A percentile compares a stretch with the other conserved stretches of the same genome.
phyloP scores from a whole-genome alignment of 2,888 invertebrate species.

The Podotricha telesiphe region DNA sequence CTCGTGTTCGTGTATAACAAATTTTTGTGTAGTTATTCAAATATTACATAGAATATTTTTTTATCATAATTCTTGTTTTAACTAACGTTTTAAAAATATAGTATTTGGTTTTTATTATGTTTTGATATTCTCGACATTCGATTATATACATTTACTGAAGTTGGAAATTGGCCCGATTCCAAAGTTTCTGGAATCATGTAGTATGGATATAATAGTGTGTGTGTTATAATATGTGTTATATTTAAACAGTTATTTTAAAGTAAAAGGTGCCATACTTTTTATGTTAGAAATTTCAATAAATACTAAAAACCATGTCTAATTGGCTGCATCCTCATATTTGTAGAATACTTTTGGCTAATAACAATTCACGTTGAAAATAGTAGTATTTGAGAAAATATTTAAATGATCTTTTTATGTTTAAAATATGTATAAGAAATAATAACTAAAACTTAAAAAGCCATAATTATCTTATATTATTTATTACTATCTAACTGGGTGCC shows the following conservation, averaged over 20 bases:
- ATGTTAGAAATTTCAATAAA: neutral
- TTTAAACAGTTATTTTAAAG: conserved; percentile 10
- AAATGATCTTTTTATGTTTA: no score
- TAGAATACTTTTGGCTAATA: neutral
- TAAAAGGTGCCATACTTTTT: neutral
- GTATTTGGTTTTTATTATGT: neutral
- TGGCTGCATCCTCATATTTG: neutral
- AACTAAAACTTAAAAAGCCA: neutral
- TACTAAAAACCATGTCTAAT: neutral
- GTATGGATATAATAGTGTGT: conserved; percentile 21
- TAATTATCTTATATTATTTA: neutral
- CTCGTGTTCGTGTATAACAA: neutral
- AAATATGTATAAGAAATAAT: no score
- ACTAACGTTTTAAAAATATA: neutral
- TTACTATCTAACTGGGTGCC: conserved; percentile 16
- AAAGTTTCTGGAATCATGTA: conserved; percentile 19
- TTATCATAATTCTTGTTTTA: neutral
- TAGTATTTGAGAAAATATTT: no score
- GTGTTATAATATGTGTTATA: conserved; percentile 8
- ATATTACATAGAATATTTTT: neutral
- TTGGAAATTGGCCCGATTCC: conserved; percentile 6
- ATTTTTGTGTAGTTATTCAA: neutral
- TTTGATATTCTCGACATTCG: neutral
- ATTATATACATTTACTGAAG: conserved; percentile 7
- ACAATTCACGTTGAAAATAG: neutral